A percentile compares a stretch with the other conserved stretches of the same genome.
These are phyloP conservation scores for Leiothrix lutea DNA, from an alignment of 2,113 vertebrate species.

Conservation along the genomic window DNA sequence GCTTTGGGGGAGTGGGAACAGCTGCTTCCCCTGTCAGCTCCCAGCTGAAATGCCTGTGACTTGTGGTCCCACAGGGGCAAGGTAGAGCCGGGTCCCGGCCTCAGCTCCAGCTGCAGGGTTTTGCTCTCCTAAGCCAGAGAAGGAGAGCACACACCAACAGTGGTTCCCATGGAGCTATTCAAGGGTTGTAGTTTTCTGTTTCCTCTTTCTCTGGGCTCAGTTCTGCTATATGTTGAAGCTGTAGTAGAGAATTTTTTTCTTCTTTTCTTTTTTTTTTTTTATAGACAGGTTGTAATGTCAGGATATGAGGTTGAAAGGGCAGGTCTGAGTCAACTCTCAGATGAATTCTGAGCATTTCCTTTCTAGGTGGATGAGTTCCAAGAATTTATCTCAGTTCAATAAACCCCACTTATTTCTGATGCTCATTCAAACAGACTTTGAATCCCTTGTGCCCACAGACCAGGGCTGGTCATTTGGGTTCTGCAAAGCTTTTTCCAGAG, in stretches of 20 bases:
- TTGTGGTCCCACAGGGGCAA: accelerated
- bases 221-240: not conserved
- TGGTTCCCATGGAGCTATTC: not conserved
- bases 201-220: not conserved
- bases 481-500: not conserved
- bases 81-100: not conserved
- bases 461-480: not conserved
- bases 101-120: not conserved
- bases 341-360: slow-evolving; percentile 51
- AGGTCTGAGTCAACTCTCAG: slow-evolving; percentile 22
- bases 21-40: not conserved
- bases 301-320: slow-evolving; percentile 38
- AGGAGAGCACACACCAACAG: not conserved
- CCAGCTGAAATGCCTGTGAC: not conserved
- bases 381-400: slow-evolving; percentile 42
- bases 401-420: slow-evolving; percentile 41
- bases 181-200: not conserved
- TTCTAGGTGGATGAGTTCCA: slow-evolving; percentile 23
- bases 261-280: not conserved
- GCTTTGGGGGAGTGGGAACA: not conserved
- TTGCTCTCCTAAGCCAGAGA: not conserved
- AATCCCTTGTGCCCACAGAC: not conserved
- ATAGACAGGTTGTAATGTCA: slow-evolving; percentile 2
- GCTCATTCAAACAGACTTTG: not conserved
- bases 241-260: not conserved